These are phyloP conservation scores for Zoroaster sp. DNA, from an alignment of 53 echinoderm and acorn worm genomes.

Conservation along the genomic window DNA sequence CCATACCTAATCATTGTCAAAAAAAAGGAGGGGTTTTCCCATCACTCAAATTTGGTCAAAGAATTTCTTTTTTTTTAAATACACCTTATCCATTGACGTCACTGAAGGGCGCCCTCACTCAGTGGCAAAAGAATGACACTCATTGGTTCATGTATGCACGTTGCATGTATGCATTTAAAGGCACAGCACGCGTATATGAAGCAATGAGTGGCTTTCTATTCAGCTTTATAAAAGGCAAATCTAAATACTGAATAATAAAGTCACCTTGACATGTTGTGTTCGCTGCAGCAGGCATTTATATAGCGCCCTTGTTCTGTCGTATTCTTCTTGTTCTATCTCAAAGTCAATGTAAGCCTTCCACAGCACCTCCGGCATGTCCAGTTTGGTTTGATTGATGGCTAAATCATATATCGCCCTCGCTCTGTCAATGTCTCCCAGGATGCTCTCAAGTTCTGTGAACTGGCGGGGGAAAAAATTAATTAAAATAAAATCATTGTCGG, in stretches of 20 bases:
- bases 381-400: slow-evolving; percentile 95
- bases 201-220: too few relatives aligned
- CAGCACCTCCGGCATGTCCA: slow-evolving; percentile 99
- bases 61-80: too few relatives aligned
- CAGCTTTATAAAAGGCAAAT: neutral
- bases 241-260: neutral
- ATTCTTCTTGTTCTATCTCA: slow-evolving; percentile 97
- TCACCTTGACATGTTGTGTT: slow-evolving; percentile 99
- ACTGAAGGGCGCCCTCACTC: too few relatives aligned
- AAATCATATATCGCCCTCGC: slow-evolving; percentile 91
- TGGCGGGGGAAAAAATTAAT: slow-evolving; percentile 24
- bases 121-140: too few relatives aligned
- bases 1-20: slow-evolving; percentile 93
- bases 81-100: too few relatives aligned
- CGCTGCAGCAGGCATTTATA: slow-evolving; percentile 92
- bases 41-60: too few relatives aligned
- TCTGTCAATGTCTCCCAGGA: slow-evolving; percentile 87
- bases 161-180: too few relatives aligned
- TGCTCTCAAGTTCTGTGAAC: slow-evolving; percentile 97
- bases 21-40: too few relatives aligned
- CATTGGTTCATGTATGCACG: too few relatives aligned
- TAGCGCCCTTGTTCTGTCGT: slow-evolving; percentile 82
- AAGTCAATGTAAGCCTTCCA: slow-evolving; percentile 99
- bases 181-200: too few relatives aligned
- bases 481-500: too few relatives aligned